phyloP scores from a whole-genome alignment of 2,888 invertebrate species.

The Cenopis cana region DNA sequence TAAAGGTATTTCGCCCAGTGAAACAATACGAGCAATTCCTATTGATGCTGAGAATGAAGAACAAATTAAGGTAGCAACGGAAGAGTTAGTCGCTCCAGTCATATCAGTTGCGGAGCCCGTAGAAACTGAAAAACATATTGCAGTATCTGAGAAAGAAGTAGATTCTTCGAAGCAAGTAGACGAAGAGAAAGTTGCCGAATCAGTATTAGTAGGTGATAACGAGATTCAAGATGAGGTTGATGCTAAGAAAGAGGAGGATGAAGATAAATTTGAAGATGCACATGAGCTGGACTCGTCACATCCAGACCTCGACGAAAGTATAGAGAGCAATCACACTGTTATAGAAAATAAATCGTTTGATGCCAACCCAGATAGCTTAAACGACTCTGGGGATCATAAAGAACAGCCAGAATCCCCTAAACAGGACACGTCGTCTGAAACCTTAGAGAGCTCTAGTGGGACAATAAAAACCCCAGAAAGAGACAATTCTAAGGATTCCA shows the following conservation, averaged over 20 bases:
- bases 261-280: constrained; percentile 45
- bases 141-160: constrained; percentile 26
- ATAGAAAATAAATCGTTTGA: constrained; percentile 72
- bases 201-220: constrained; percentile 44
- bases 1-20: neutral
- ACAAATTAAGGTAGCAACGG: neutral
- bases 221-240: constrained; percentile 45
- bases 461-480: constrained; percentile 58
- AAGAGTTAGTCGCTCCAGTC: neutral
- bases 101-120: neutral
- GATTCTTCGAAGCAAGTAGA: constrained; percentile 32
- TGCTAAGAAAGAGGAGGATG: constrained; percentile 30
- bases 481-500: constrained; percentile 64
- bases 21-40: neutral
- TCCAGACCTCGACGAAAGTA: constrained; percentile 70
- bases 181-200: constrained; percentile 32
- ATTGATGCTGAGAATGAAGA: neutral
- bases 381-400: constrained; percentile 49
- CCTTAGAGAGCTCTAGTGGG: constrained; percentile 57
- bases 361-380: constrained; percentile 53
- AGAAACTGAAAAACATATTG: neutral
- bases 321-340: constrained; percentile 72
- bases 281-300: constrained; percentile 59
- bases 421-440: constrained; percentile 54
- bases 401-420: constrained; percentile 51